Evolutionary conservation across 2,888 invertebrate genomes (phyloP), one percentile per base, ranked within the genome.

Genomic region (Mactromeris polynyma): DNA sequence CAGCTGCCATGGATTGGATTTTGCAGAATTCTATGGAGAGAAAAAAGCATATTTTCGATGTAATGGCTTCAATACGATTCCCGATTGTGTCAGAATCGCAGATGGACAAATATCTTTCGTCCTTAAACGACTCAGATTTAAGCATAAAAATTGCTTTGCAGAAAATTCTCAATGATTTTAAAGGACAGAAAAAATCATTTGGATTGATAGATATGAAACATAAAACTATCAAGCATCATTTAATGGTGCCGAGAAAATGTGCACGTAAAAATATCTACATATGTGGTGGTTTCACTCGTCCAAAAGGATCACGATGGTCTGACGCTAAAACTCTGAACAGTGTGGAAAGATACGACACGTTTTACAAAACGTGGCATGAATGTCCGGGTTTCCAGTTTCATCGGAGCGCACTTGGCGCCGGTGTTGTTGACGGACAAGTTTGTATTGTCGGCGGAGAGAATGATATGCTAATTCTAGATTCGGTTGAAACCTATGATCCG

Each of bases 371-470:
- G 21, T 96, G 96, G 96, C 94, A 94, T 64, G 89, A 80, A 2
- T 89, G 94, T 73, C 92, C 95, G 0, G 98, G 98, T 2, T 98
- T 99, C 98, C 97, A 98, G 84, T 98, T 98, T 93, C 98, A 98
- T 3, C 97, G 99, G 84, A 98, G 99, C 94, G 97, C 99, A 93
- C 98, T 99, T 0, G 99, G 99, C 21, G 98, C 98, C 7, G 98
- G 98, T 0, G 97, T 98, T 14, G 96, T 99, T 64, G 98, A 98
- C 95, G 98, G 98, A 0, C 98, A 98, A 93, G 98, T 99, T 88
- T 99, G 98, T 96, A 99, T 98, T 0, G 98, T 99, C 2, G 99
- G 99, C 95, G 98, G 99, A 77, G 99, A 99, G 96, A 96, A 96
- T 91, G 99, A 98, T 91, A 98, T 98, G 78, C 98, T 98, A 96